These are phyloP conservation scores for Cyprinella venusta DNA, from an alignment of 2,797 vertebrate genomes.

Conservation along the genomic window DNA sequence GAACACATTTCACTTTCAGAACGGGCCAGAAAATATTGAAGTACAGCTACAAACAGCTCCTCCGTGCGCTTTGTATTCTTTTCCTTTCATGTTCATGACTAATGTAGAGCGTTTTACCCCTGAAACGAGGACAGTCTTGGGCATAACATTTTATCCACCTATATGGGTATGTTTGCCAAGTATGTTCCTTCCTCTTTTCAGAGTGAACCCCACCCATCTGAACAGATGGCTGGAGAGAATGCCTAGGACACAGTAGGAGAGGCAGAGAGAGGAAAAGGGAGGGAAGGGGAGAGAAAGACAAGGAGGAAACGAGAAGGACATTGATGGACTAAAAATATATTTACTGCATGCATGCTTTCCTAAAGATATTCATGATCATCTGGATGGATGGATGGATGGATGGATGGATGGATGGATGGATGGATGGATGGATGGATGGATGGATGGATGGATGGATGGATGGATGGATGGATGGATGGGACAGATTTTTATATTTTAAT, in stretches of 20 bases:
- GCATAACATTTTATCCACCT: constrained; percentile 43
- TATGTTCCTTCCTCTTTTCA: constrained; percentile 56
- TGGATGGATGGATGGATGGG: too few relatives aligned
- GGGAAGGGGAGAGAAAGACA: constrained; percentile 48
- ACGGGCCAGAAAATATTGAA: constrained; percentile 16
- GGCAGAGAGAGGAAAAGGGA: constrained; percentile 53
- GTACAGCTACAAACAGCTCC: constrained; percentile 17
- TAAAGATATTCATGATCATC: too few relatives aligned
- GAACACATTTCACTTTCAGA: constrained; percentile 41
- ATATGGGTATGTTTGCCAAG: constrained; percentile 51
- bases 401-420: too few relatives aligned
- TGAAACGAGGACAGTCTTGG: constrained; percentile 42
- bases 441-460: too few relatives aligned
- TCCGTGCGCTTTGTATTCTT: constrained; percentile 9
- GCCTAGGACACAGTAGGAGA: constrained; percentile 73
- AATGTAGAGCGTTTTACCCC: constrained; percentile 7
- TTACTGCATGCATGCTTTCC: too few relatives aligned
- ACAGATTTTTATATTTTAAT: background rate
- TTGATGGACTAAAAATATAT: constrained; percentile 31
- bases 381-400: too few relatives aligned
- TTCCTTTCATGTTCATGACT: constrained; percentile 20
- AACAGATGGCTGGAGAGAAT: constrained; percentile 78
- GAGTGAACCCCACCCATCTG: constrained; percentile 71
- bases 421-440: too few relatives aligned
- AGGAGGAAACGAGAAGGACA: constrained; percentile 38